Percentiles rank a stretch among this genome's conserved stretches.
phyloP scores from a whole-genome alignment of 2,888 invertebrate species.

The Nowickia ferox region DNA sequence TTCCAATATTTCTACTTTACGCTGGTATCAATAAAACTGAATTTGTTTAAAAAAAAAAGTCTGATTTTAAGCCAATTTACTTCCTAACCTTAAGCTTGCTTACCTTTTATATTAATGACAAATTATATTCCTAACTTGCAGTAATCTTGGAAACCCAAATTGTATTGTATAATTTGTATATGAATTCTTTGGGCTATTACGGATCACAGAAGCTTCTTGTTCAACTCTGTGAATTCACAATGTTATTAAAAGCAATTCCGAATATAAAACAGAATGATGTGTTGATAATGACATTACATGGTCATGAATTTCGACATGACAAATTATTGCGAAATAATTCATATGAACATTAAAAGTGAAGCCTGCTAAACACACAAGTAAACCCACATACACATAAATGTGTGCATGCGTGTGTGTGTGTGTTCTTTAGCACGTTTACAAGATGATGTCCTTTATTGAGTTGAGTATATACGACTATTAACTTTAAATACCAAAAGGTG shows the following conservation, averaged over 20 bases:
- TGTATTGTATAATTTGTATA: no score
- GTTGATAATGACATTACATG: constrained; percentile 70
- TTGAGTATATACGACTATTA: constrained; percentile 42
- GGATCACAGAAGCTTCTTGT: background rate
- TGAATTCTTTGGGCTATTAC: background rate
- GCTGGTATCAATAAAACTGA: no score
- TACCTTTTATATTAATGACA: no score
- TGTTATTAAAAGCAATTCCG: background rate
- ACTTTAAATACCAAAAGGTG: constrained; percentile 71
- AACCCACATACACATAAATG: background rate
- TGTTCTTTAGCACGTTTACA: background rate
- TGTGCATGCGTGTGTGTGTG: background rate
- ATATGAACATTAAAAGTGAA: constrained; percentile 54
- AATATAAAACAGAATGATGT: background rate
- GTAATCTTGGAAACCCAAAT: no score
- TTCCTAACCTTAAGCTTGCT: no score
- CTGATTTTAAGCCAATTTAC: no score
- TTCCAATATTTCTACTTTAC: no score
- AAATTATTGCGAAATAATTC: constrained; percentile 70
- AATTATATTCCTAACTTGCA: no score
- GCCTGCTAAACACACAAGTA: constrained; percentile 1
- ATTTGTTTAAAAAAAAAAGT: no score
- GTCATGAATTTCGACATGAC: constrained; percentile 72
- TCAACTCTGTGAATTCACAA: background rate
- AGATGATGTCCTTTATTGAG: constrained; percentile 49